These are phyloP conservation scores for Amphiprion clarkii DNA, from an alignment of 2,797 vertebrate genomes.

Conservation along the genomic window DNA sequence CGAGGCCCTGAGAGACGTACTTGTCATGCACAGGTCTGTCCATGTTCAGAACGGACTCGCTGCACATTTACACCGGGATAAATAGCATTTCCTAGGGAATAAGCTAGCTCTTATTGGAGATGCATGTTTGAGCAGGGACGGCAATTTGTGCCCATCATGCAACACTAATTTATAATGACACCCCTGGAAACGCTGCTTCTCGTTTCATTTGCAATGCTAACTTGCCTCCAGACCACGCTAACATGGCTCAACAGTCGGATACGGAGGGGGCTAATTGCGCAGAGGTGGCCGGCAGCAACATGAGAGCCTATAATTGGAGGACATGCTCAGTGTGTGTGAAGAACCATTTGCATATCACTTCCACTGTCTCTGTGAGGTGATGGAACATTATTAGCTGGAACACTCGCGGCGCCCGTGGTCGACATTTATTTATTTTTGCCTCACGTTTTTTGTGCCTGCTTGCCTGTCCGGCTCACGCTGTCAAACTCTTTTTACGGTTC, in stretches of 20 bases:
- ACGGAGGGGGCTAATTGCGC: slow-evolving; percentile 77
- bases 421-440: slow-evolving; percentile 44
- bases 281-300: slow-evolving; percentile 77
- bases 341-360: slow-evolving; percentile 79
- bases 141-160: slow-evolving; percentile 79
- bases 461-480: neutral
- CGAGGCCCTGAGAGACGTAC: slow-evolving; percentile 33
- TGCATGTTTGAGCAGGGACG: slow-evolving; percentile 65
- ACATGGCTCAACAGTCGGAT: slow-evolving; percentile 61
- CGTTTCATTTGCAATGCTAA: slow-evolving; percentile 79
- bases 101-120: slow-evolving; percentile 63
- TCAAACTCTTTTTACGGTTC: slow-evolving; percentile 11
- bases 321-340: slow-evolving; percentile 74
- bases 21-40: slow-evolving; percentile 64
- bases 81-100: slow-evolving; percentile 67
- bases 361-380: slow-evolving; percentile 72
- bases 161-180: slow-evolving; percentile 80
- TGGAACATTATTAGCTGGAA: slow-evolving; percentile 74
- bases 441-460: slow-evolving; percentile 22
- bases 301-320: slow-evolving; percentile 79
- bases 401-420: slow-evolving; percentile 47
- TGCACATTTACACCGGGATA: slow-evolving; percentile 58
- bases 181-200: slow-evolving; percentile 69
- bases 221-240: slow-evolving; percentile 66
- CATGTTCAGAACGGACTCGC: slow-evolving; percentile 45